These are phyloP conservation scores for Syngnathus typhle DNA, from an alignment of 2,113 vertebrate genomes.

Conservation along the genomic window DNA sequence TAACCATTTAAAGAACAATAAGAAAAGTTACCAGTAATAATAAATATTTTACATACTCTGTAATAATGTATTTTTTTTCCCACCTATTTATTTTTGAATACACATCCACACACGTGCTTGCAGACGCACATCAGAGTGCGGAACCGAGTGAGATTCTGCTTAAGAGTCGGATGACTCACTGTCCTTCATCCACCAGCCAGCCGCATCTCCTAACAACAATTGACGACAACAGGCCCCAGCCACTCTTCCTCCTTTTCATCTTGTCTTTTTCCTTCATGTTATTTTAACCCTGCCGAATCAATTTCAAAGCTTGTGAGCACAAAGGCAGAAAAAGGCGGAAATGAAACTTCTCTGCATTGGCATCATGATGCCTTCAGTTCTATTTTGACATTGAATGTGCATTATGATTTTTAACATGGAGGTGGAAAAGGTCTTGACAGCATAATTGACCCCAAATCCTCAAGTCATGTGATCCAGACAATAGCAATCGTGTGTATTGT, in stretches of 20 bases:
- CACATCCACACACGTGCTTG: conserved; percentile 3
- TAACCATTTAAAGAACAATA: not conserved
- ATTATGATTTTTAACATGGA: too few species aligned
- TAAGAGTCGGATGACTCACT: conserved; percentile 49
- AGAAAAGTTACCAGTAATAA: not conserved
- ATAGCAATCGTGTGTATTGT: conserved; percentile 3
- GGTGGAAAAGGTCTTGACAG: too few species aligned
- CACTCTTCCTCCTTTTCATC: conserved; percentile 1
- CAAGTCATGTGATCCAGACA: conserved; percentile 2
- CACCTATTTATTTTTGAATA: too few species aligned
- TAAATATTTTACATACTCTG: not conserved
- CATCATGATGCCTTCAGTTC: not conserved
- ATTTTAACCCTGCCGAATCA: not conserved
- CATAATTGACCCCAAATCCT: not conserved
- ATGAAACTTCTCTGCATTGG: not conserved
- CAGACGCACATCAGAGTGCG: conserved; percentile 31
- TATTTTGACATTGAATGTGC: not conserved
- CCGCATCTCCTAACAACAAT: conserved; percentile 15
- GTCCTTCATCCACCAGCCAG: conserved; percentile 37
- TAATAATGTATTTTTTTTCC: not conserved
- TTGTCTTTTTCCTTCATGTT: not conserved
- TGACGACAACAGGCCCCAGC: conserved; percentile 18
- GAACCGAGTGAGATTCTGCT: conserved; percentile 32
- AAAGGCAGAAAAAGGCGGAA: not conserved
- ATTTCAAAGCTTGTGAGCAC: not conserved